A percentile compares a stretch with the other conserved stretches of the same genome.
Conservation (phyloP, 2,797 vertebrate species). For the Hoplostethus mediterraneus region DNA sequence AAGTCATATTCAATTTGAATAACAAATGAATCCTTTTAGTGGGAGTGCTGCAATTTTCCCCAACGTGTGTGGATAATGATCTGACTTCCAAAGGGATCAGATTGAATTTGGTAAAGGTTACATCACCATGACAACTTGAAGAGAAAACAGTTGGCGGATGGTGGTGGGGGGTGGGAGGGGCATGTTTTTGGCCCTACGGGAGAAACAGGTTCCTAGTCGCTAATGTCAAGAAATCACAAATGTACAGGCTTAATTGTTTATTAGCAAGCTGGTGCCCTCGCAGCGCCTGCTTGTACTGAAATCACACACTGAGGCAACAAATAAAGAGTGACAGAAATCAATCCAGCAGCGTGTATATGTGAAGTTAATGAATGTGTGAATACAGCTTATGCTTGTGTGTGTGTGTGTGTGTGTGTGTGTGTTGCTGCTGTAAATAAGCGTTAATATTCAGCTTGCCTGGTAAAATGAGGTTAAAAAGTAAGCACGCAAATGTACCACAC, state of each 20-base stretch:
- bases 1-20: slow-evolving; percentile 73
- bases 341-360: not conserved
- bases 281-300: no score
- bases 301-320: not conserved
- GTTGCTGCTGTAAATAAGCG: no score
- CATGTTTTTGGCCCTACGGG: slow-evolving; percentile 3
- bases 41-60: slow-evolving; percentile 61
- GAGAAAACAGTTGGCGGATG: slow-evolving; percentile 30
- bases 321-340: not conserved
- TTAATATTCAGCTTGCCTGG: no score
- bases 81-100: slow-evolving; percentile 59
- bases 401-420: no score
- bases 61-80: slow-evolving; percentile 64
- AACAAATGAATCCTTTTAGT: slow-evolving; percentile 78
- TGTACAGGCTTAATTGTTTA: not conserved
- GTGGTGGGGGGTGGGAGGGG: slow-evolving; percentile 5
- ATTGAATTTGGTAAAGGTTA: slow-evolving; percentile 70
- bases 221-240: slow-evolving; percentile 5
- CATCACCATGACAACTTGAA: slow-evolving; percentile 75
- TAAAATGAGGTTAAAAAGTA: not conserved
- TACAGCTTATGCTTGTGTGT: slow-evolving; percentile 10
- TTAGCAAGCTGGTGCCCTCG: no score
- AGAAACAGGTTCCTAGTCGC: slow-evolving; percentile 3
- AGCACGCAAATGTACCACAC: not conserved
- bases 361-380: slow-evolving; percentile 20